Percentiles rank a stretch among this genome's conserved stretches.
phyloP scores from a whole-genome alignment of 2,113 vertebrate species.

The Triplophysa dalaica region DNA sequence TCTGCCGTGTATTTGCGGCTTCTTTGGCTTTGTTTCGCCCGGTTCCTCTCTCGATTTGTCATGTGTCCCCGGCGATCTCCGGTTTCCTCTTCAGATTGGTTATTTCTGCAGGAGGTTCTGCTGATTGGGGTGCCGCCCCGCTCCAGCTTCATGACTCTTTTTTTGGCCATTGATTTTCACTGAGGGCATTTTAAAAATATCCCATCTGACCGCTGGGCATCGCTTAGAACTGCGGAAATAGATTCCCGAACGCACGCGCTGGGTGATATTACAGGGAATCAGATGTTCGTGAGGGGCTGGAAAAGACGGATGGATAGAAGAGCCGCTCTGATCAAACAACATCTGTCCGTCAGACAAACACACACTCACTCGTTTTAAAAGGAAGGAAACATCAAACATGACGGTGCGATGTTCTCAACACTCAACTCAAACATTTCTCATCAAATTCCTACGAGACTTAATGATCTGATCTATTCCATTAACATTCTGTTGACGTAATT shows the following conservation, averaged over 20 bases:
- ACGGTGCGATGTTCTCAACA: too few relatives aligned
- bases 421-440: too few relatives aligned
- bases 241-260: slow-evolving; percentile 36
- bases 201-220: slow-evolving; percentile 75
- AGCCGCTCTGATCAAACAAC: slow-evolving; percentile 31
- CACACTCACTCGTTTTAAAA: not conserved
- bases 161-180: slow-evolving; percentile 80
- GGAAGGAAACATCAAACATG: too few relatives aligned
- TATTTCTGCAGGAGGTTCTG: slow-evolving; percentile 56
- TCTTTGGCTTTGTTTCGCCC: slow-evolving; percentile 36
- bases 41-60: slow-evolving; percentile 51
- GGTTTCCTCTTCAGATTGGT: slow-evolving; percentile 16
- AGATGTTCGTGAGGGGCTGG: slow-evolving; percentile 47
- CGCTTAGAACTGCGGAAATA: slow-evolving; percentile 68
- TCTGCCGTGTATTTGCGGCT: slow-evolving; percentile 40
- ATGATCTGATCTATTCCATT: too few relatives aligned
- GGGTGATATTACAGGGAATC: slow-evolving; percentile 30
- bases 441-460: too few relatives aligned
- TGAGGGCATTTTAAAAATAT: slow-evolving; percentile 77
- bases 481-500: too few relatives aligned
- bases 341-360: slow-evolving; percentile 23
- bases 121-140: slow-evolving; percentile 37
- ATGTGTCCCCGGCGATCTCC: slow-evolving; percentile 48
- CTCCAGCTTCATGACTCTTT: slow-evolving; percentile 55
- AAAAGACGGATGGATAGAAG: slow-evolving; percentile 37